These are phyloP conservation scores for Calephelis nemesis DNA, from an alignment of 1,140 invertebrate genomes.

Conservation along the genomic window DNA sequence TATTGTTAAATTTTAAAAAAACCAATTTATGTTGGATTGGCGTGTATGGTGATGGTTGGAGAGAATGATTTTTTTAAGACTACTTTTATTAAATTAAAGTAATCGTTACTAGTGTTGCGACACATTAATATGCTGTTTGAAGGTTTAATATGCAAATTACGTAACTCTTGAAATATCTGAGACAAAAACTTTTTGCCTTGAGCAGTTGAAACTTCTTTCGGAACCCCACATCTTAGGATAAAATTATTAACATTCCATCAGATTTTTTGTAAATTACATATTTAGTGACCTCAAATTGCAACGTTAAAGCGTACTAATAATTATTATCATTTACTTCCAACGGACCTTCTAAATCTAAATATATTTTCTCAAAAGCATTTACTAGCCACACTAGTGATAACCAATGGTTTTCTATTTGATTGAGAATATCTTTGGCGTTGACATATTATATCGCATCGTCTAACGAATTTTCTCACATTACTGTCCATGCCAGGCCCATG, in stretches of 20 bases:
- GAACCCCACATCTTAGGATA: conserved; percentile 22
- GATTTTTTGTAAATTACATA: conserved; percentile 11
- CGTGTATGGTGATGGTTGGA: too few species aligned
- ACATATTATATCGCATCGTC: too few species aligned
- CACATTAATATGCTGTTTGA: too few species aligned
- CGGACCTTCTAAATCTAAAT: conserved; percentile 24
- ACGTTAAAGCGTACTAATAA: neutral
- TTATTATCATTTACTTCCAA: conserved; percentile 14
- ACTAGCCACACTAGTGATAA: conserved; percentile 3
- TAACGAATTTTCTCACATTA: neutral
- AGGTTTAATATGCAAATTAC: conserved; percentile 28
- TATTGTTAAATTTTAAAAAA: too few species aligned
- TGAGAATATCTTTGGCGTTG: neutral
- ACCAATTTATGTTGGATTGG: too few species aligned
- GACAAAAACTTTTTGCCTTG: conserved; percentile 13
- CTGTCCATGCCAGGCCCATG: too few species aligned
- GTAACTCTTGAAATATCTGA: conserved; percentile 25
- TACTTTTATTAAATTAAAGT: too few species aligned
- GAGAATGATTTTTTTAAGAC: too few species aligned
- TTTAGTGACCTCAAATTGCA: neutral
- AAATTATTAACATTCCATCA: conserved; percentile 14
- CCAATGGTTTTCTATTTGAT: conserved; percentile 18
- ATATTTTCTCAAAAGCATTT: conserved; percentile 24
- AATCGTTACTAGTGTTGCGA: too few species aligned
- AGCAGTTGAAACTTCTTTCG: conserved; percentile 14